A percentile compares a stretch with the other conserved stretches of the same genome.
Conservation (phyloP, 2,888 invertebrate species). For the Diaprepes abbreviatus region DNA sequence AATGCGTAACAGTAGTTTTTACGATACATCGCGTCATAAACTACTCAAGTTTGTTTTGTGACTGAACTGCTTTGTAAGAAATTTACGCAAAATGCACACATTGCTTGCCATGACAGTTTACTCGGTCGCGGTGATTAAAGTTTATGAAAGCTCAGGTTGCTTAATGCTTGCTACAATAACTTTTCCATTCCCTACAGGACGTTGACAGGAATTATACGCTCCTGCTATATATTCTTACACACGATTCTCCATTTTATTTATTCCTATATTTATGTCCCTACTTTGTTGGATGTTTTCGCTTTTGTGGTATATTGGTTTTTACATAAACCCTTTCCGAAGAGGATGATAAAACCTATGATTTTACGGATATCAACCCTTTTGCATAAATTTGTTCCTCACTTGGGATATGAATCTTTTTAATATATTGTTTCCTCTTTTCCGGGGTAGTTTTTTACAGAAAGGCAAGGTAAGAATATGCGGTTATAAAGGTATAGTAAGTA, state of each 20-base stretch:
- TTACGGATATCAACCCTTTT: constrained; percentile 22
- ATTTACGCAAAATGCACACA: constrained; percentile 37
- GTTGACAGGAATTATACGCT: constrained; percentile 29
- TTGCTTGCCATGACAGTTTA: constrained; percentile 32
- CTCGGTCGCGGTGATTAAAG: constrained; percentile 39
- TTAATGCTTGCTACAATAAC: constrained; percentile 38
- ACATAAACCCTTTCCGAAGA: constrained; percentile 16
- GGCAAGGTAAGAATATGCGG: not conserved
- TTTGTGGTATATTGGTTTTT: constrained; percentile 23
- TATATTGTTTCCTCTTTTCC: not conserved
- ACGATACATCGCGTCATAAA: constrained; percentile 26
- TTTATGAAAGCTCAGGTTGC: constrained; percentile 38
- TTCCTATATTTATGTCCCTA: constrained; percentile 19
- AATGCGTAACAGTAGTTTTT: constrained; percentile 18
- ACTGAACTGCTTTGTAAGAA: constrained; percentile 33
- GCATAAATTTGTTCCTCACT: constrained; percentile 17
- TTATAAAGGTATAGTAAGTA: not conserved
- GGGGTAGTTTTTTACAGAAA: not conserved
- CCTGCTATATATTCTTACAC: constrained; percentile 9
- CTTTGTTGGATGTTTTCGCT: constrained; percentile 20
- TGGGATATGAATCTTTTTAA: constrained; percentile 12
- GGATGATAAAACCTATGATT: constrained; percentile 22
- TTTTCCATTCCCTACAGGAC: constrained; percentile 31
- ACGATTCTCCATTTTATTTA: constrained; percentile 22
- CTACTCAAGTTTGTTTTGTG: constrained; percentile 18